Base-by-base conservation (phyloP, 2,888 invertebrate species). In the Orchesella flavescens region DNA sequence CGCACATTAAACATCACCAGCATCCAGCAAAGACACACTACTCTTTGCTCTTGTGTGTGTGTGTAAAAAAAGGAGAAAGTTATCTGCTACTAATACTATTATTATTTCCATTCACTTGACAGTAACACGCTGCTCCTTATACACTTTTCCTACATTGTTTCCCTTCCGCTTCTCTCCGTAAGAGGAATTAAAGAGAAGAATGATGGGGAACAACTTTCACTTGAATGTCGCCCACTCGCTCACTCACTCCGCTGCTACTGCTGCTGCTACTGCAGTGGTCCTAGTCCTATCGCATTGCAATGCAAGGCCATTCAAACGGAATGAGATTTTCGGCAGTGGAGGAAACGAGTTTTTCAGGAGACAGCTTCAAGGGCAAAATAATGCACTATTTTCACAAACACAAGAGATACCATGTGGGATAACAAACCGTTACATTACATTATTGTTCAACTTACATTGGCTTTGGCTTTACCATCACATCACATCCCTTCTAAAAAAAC, bases 281-380 rank as follows among this genome's bases (percentile, higher is more conserved):
- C 15, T 43, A 57, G 7, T 34, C 34, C 34, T 34, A 34, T 34
- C 34, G 34, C 34, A 34, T 34, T 7, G 34, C 34, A 76, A 59
- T 69, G 71, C 73, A 72, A 78, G 78, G 78, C 43, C 78, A 78
- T 69, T 46, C 49, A 19, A 19, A 17, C 17, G 46, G 9, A 66
- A 55, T 21, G 46, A 75, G 55, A 66, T 53, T 55, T 55, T 55
- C 44, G 44, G 43, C 10, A 43, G 44, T 59, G 43, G 17, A 43
- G 13, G n/a, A 23, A 17, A 23, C 55, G 46, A 5, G 59, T 19
- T 59, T 76, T 74, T 76, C 57, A 53, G 59, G 46, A 63, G 71
- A 65, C 78, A 71, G 23, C 73, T 79, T 72, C 73, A 79, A 79
- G 79, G 79, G 65, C 79, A 79, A 34, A 65, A 71, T 34, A 72